These are phyloP conservation scores for Conger conger DNA, from an alignment of 2,113 vertebrate genomes.

Conservation along the genomic window DNA sequence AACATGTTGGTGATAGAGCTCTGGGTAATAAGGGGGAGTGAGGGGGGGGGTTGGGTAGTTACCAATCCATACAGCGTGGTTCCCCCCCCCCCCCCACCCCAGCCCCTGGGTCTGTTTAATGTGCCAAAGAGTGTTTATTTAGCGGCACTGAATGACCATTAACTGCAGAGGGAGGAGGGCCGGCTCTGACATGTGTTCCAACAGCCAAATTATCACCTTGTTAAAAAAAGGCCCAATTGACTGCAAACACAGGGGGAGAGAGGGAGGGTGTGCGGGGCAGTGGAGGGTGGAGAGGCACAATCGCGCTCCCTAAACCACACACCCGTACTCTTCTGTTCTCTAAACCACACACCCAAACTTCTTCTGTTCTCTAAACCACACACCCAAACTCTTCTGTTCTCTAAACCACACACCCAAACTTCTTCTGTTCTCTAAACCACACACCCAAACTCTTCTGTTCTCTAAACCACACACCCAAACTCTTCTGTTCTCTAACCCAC, in stretches of 20 bases:
- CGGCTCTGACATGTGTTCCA: conserved; percentile 48
- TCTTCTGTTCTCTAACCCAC: too few relatives aligned
- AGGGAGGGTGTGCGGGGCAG: conserved; percentile 14
- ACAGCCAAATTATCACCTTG: conserved; percentile 58
- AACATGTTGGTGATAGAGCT: neutral
- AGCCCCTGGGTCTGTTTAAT: conserved; percentile 38
- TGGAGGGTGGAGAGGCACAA: neutral
- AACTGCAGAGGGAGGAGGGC: conserved; percentile 44
- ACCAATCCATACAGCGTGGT: conserved; percentile 25
- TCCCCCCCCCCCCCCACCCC: neutral
- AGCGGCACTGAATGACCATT: conserved; percentile 54
- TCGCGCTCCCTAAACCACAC: conserved; percentile 6
- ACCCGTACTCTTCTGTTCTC: conserved; percentile 17
- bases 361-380: conserved; percentile 11
- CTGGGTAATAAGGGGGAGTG: neutral
- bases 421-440: conserved; percentile 4
- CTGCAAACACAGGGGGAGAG: conserved; percentile 41
- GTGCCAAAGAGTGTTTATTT: conserved; percentile 53
- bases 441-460: conserved; percentile 18
- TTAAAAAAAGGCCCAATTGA: conserved; percentile 54
- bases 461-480: neutral
- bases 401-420: too few relatives aligned
- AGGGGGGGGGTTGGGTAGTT: conserved; percentile 34
- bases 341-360: neutral
- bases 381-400: conserved; percentile 14